A percentile compares a stretch with the other conserved stretches of the same genome.
Evolutionary conservation across 2,888 invertebrate species (phyloP).

Genomic region (Diarsia dahlii): DNA sequence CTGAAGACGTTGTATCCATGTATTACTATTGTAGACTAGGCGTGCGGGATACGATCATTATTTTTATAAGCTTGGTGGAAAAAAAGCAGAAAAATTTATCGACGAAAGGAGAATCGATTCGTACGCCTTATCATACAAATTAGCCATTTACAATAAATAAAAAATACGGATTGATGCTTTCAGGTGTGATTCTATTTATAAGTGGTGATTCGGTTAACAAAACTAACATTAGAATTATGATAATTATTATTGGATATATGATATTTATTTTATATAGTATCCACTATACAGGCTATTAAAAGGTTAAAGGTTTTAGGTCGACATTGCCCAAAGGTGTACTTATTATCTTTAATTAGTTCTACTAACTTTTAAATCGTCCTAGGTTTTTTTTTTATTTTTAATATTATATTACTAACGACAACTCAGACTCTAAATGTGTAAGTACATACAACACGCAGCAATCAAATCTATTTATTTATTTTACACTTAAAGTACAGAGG

Average conservation of each 20-base stretch:
- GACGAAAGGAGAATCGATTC: background rate
- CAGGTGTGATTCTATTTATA: background rate
- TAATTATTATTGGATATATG: background rate
- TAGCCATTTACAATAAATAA: background rate
- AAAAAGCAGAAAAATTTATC: background rate
- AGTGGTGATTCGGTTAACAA: background rate
- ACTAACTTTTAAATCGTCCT: background rate
- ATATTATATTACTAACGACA: background rate
- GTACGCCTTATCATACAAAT: background rate
- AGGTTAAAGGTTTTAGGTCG: background rate
- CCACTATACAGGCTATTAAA: background rate
- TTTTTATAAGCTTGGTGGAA: background rate
- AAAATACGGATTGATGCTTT: background rate
- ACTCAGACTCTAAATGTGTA: conserved; percentile 15
- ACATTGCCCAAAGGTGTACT: background rate
- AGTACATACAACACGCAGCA: background rate
- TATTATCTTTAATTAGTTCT: background rate
- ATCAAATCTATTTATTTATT: too few species aligned
- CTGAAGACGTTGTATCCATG: background rate
- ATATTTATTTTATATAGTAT: background rate
- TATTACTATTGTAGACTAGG: too few species aligned
- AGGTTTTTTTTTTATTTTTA: background rate
- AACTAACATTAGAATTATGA: background rate
- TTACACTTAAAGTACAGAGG: too few species aligned
- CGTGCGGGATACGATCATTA: background rate